phyloP scores from a whole-genome alignment of 2,797 vertebrate genomes.

The Schizopygopsis pylzovi region DNA sequence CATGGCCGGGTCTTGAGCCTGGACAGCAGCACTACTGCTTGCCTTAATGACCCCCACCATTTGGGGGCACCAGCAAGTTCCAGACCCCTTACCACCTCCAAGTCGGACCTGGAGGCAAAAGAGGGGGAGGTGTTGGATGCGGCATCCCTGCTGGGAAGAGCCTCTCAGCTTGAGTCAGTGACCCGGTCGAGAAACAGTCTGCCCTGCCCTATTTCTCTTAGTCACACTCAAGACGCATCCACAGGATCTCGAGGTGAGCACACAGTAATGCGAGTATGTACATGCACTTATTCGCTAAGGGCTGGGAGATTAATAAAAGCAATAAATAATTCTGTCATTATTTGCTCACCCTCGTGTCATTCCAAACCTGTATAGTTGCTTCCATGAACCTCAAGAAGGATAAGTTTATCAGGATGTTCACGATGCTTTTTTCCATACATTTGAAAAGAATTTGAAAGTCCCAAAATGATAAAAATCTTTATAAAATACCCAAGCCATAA shows the following conservation, averaged over 20 bases:
- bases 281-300: neutral
- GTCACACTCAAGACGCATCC: slow-evolving; percentile 88
- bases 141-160: slow-evolving; percentile 92
- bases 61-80: slow-evolving; percentile 87
- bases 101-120: slow-evolving; percentile 99
- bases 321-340: neutral
- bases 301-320: neutral
- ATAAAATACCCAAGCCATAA: neutral
- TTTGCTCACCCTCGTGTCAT: neutral
- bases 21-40: slow-evolving; percentile 93
- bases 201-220: slow-evolving; percentile 90
- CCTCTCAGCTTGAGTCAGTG: slow-evolving; percentile 97
- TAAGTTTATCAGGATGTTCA: neutral
- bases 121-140: slow-evolving; percentile 99
- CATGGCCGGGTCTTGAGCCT: slow-evolving; percentile 94
- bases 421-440: neutral
- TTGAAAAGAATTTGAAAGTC: neutral
- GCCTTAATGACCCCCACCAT: slow-evolving; percentile 90
- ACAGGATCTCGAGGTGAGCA: slow-evolving; percentile 81
- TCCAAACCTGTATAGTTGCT: neutral
- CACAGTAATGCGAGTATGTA: neutral
- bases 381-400: neutral
- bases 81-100: slow-evolving; percentile 95
- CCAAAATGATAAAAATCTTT: neutral
- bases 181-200: slow-evolving; percentile 97